Base-by-base conservation (phyloP, 1,140 invertebrate species). In the Episyrphus balteatus region DNA sequence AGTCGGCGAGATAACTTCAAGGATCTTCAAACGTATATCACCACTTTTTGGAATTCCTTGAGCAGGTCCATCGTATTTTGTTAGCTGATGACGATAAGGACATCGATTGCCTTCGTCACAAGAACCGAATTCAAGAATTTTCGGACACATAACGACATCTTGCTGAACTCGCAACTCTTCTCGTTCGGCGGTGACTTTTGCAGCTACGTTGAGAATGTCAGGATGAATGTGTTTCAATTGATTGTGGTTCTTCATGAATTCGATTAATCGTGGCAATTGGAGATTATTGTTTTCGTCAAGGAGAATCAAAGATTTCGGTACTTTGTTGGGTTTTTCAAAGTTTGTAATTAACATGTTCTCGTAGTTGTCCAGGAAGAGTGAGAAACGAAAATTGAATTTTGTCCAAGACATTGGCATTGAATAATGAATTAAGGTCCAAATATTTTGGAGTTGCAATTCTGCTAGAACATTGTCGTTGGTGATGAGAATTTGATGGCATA, bases 161-260 rank as follows among this genome's bases (percentile, higher is more conserved):
- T 52, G 33, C 10, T 33, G 12, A 11, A 46, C 31, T 2, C 47
- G 12, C 32, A 10, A 11, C n/a, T 48, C 44, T 32, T 51, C 46
- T 3, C 37, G 38, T n/a, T 43, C 21, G 1, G 33, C 32, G 8
- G 33, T n/a, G 1, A 49, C 41, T 12, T 40, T 43, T 11, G 43
- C 46, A 3, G 51, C 42, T 12, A 52, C 44, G 14, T 38, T 15
- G n/a, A 52, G 32, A 40, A 52, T 49, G 2, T 52, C 44, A 1
- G 43, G 10, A 21, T 48, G 47, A 15, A 52, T 42, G 3, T 13
- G 15, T 32, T 37, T 48, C 19, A 48, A 17, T 46, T 49, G 47
- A 51, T 49, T 44, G 33, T 52, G 51, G 26, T 46, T 48, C 9
- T 38, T 33, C 47, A 52, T 42, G 39, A 52, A 49, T 7, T 52